Base-by-base conservation (phyloP, 2,888 invertebrate species). In the Leptura quadrifasciata region DNA sequence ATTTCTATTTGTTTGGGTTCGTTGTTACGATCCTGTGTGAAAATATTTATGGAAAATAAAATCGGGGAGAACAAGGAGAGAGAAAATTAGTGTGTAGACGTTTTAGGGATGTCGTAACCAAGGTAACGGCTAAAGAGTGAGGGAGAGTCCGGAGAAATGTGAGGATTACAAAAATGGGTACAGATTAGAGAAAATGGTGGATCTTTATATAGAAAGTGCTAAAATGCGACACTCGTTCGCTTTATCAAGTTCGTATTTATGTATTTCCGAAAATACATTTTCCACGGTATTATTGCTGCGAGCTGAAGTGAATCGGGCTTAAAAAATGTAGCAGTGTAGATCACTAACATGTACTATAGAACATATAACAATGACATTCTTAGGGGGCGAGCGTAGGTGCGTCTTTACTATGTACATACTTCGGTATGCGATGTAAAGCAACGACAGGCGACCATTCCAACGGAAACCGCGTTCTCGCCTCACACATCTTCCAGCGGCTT, bases 121-220 rank as follows among this genome's bases (percentile, higher is more conserved):
- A 81, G 83, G 83, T 79, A 81, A 84, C 84, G 82, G 76, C 63
- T 68, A 74, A 69, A 71, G 73, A 31, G 72, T 70, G 73, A 71
- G 75, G 82, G 79, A 83, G 81, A 82, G 85, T 82, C 83, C 86
- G 84, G 85, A 83, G 87, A 86, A 87, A 87, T 86, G 87, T 84
- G 83, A 86, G 87, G 88, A 88, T 88, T 87, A 88, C 88, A 88
- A 88, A 88, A 88, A 88, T 88, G 88, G 88, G 87, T 85, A 87
- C 86, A 87, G 88, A 76, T 73, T 76, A 71, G 70, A 70, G 75
- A 75, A 75, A 70, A 72, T 75, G 70, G 75, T 72, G 75, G 75
- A 75, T 69, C 69, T 74, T 60, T 69, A 57, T n/a, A 58, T 60
- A 35, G 69, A 69, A 58, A 69, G 69, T 69, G 57, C 58, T 69